A percentile compares a stretch with the other conserved stretches of the same genome.
These are phyloP conservation scores for Odontocerum albicorne DNA, from an alignment of 2,888 invertebrate species.

Conservation along the genomic window DNA sequence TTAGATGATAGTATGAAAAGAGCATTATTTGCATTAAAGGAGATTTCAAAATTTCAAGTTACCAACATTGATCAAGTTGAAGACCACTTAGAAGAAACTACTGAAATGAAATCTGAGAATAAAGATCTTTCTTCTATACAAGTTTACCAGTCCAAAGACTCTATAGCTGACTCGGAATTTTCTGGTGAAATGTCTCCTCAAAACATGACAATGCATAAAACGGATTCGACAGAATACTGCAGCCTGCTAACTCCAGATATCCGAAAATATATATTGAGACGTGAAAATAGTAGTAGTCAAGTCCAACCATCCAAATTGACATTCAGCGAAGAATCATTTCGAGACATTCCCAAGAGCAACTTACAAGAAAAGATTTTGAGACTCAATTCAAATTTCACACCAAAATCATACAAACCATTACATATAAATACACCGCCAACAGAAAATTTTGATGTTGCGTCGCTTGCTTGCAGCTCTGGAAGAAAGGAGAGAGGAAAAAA, in stretches of 20 bases:
- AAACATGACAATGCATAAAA: conserved; percentile 43
- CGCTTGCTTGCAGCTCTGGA: conserved; percentile 44
- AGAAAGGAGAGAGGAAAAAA: conserved; percentile 40
- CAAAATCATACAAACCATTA: conserved; percentile 53
- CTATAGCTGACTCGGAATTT: conserved; percentile 7
- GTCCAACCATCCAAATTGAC: conserved; percentile 10
- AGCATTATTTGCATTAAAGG: too few relatives aligned
- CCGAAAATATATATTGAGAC: conserved; percentile 19
- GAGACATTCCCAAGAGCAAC: conserved; percentile 7
- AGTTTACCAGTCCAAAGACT: not conserved
- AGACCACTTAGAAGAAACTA: conserved; percentile 2
- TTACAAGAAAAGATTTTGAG: conserved; percentile 17
- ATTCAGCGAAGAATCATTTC: conserved; percentile 34
- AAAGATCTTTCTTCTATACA: conserved; percentile 1
- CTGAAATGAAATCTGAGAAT: conserved; percentile 1
- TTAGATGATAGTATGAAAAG: too few relatives aligned
- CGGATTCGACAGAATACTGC: conserved; percentile 57
- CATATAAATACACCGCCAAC: conserved; percentile 54
- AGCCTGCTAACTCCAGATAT: conserved; percentile 52
- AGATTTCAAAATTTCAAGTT: conserved; percentile 27
- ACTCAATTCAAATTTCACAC: conserved; percentile 52
- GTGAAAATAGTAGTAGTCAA: conserved; percentile 3
- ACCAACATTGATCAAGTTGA: conserved; percentile 27
- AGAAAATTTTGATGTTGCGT: conserved; percentile 47
- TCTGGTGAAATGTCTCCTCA: not conserved